Percentiles rank a stretch among this genome's conserved stretches.
phyloP scores from a whole-genome alignment of 2,113 vertebrate species.

The Amazona vittata region DNA sequence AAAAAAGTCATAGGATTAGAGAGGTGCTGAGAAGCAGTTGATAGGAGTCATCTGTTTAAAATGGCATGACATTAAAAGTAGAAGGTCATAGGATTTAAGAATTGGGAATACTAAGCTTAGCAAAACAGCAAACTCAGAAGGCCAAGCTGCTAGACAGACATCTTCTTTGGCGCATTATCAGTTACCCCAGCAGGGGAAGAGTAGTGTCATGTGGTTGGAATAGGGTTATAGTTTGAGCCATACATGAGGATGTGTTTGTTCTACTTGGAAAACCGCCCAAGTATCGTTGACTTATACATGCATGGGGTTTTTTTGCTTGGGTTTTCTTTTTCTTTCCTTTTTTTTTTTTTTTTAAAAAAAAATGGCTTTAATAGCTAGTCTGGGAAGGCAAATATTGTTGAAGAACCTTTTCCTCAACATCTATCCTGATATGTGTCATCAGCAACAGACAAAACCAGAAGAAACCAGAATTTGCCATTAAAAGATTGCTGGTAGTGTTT shows the following conservation, averaged over 20 bases:
- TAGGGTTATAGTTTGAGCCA: background rate
- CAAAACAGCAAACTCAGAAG: background rate
- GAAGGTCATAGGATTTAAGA: background rate
- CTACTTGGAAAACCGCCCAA: background rate
- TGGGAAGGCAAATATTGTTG: background rate
- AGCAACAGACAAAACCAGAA: background rate
- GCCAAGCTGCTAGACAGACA: background rate
- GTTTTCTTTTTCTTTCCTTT: background rate
- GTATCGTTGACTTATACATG: background rate
- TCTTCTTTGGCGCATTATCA: background rate
- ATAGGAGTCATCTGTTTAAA: background rate
- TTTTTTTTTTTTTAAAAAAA: background rate
- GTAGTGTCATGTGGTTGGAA: background rate
- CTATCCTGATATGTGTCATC: background rate
- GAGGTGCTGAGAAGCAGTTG: background rate
- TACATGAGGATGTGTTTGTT: background rate
- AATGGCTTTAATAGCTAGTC: background rate
- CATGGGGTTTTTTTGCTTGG: no score
- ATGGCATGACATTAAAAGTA: background rate
- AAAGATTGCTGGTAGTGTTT: background rate
- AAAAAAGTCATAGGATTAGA: background rate
- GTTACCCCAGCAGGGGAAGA: background rate
- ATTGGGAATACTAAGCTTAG: slow-evolving; percentile 8
- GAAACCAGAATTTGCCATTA: background rate
- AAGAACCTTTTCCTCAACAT: background rate